Evolutionary conservation across 1,140 invertebrate species (phyloP), one percentile per base, ranked within the genome.

Genomic region (Phymastichus coffea): DNA sequence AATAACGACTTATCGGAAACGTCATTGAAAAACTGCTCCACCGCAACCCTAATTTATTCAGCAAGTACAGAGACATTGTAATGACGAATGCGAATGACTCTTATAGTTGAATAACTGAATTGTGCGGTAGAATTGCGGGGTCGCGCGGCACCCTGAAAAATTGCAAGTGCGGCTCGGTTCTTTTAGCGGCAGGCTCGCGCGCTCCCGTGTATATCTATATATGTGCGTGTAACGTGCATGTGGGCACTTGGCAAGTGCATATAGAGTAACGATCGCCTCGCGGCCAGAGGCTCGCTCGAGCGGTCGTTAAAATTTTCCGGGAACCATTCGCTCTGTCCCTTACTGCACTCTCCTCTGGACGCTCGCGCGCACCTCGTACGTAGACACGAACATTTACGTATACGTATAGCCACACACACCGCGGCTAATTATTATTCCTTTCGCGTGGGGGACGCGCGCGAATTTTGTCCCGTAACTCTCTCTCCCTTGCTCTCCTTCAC

Each of bases 351-450:
- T 40, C 22, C n/a, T n/a, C n/a, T n/a, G n/a, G n/a, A n/a, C n/a
- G n/a, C n/a, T n/a, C n/a, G n/a, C n/a, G n/a, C n/a, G n/a, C n/a
- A n/a, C n/a, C n/a, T n/a, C n/a, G n/a, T n/a, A n/a, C n/a, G n/a
- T n/a, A n/a, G n/a, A n/a, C n/a, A n/a, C n/a, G n/a, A n/a, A n/a
- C n/a, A n/a, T n/a, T n/a, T n/a, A n/a, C n/a, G n/a, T n/a, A n/a
- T n/a, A n/a, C n/a, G n/a, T n/a, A n/a, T n/a, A n/a, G n/a, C n/a
- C n/a, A n/a, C n/a, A n/a, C n/a, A n/a, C n/a, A n/a, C n/a, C n/a
- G n/a, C n/a, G n/a, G 46, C 52, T 46, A 61, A 61, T 56, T 55
- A 56, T 61, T 49, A 61, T 56, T 61, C 59, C 52, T 61, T 61
- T 61, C 59, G 55, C 58, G 51, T 61, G 23, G 44, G 40, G 25